These are phyloP conservation scores for Syngnathus acus DNA, from an alignment of 2,797 vertebrate genomes.

Conservation along the genomic window DNA sequence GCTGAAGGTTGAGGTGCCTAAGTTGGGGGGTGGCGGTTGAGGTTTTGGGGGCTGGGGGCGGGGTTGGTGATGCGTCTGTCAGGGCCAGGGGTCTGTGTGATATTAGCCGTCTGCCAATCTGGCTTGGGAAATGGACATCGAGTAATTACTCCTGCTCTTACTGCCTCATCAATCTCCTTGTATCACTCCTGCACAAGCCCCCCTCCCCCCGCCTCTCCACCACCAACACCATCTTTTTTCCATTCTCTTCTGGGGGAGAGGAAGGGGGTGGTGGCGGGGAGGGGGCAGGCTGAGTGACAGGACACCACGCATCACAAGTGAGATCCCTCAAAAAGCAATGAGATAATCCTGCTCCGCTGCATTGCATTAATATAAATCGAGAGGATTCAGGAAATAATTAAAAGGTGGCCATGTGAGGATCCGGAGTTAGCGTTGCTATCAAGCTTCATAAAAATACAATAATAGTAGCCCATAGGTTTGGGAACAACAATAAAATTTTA, in stretches of 20 bases:
- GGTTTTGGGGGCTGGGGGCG: constrained; percentile 15
- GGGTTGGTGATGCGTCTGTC: constrained; percentile 54
- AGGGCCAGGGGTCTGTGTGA: constrained; percentile 77
- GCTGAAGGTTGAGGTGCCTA: constrained; percentile 60
- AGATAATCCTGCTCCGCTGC: constrained; percentile 26
- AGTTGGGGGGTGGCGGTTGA: constrained; percentile 36
- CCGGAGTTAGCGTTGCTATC: neutral
- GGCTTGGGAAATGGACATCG: constrained; percentile 76
- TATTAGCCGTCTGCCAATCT: constrained; percentile 83
- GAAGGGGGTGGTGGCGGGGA: constrained; percentile 1
- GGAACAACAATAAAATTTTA: constrained; percentile 65
- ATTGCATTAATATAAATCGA: constrained; percentile 11
- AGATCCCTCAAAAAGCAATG: constrained; percentile 31
- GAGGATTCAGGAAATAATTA: constrained; percentile 10
- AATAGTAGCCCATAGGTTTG: constrained; percentile 49
- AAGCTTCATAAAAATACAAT: constrained; percentile 32
- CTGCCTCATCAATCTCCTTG: constrained; percentile 82
- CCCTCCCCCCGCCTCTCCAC: constrained; percentile 6
- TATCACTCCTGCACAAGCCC: constrained; percentile 58
- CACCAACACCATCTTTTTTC: constrained; percentile 54
- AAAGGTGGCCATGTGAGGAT: constrained; percentile 4
- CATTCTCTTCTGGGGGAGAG: constrained; percentile 54
- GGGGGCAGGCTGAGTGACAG: constrained; percentile 56
- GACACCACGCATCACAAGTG: constrained; percentile 49
- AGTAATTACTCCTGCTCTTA: constrained; percentile 81